A percentile compares a stretch with the other conserved stretches of the same genome.
These are phyloP conservation scores for Rhinella marina DNA, from an alignment of 2,797 vertebrate species.

Conservation along the genomic window DNA sequence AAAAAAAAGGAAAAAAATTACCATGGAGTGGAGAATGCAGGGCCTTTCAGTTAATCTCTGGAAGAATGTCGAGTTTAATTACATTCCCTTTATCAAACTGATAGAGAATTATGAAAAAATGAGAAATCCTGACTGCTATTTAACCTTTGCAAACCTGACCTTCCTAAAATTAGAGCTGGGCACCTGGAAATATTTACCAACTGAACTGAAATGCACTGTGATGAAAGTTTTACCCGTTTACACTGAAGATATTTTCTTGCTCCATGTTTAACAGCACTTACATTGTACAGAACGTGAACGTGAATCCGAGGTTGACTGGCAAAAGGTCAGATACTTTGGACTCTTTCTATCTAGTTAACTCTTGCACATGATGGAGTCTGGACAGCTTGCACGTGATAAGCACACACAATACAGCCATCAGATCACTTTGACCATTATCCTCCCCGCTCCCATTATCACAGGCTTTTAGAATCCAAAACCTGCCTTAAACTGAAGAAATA, in stretches of 20 bases:
- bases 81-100: slow-evolving; percentile 64
- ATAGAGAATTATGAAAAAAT: slow-evolving; percentile 66
- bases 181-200: slow-evolving; percentile 73
- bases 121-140: slow-evolving; percentile 68
- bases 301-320: slow-evolving; percentile 60
- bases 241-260: slow-evolving; percentile 63
- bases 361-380: slow-evolving; percentile 60
- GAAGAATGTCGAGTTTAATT: slow-evolving; percentile 66
- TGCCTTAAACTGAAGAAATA: neutral
- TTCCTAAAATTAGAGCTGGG: slow-evolving; percentile 71
- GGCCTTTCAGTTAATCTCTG: slow-evolving; percentile 62
- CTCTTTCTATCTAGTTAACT: slow-evolving; percentile 64
- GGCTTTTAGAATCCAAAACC: neutral
- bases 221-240: slow-evolving; percentile 58
- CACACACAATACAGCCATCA: slow-evolving; percentile 28
- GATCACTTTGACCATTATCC: slow-evolving; percentile 55
- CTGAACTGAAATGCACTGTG: slow-evolving; percentile 65
- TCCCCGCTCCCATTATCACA: neutral
- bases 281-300: slow-evolving; percentile 38
- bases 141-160: slow-evolving; percentile 70
- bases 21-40: slow-evolving; percentile 51
- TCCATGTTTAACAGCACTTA: slow-evolving; percentile 58
- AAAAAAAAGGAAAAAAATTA: slow-evolving; percentile 51
- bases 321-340: slow-evolving; percentile 68
- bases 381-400: slow-evolving; percentile 60